These are phyloP conservation scores for Aotus griseimembra DNA, from an alignment of 2,797 vertebrate genomes.

Conservation along the genomic window DNA sequence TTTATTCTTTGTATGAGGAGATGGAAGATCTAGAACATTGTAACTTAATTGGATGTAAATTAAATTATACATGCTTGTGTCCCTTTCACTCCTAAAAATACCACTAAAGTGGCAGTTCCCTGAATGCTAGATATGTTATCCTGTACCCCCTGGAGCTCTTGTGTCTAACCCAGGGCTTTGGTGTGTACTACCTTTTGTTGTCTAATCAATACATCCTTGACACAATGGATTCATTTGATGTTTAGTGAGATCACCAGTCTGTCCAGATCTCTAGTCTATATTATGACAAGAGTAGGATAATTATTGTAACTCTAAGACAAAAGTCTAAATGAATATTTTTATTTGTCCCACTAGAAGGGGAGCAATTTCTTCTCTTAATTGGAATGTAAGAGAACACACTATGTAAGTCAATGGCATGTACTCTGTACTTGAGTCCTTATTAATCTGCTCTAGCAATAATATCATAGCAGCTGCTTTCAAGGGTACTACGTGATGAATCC, in stretches of 20 bases:
- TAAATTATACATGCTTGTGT: not conserved
- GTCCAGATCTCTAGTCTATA: not conserved
- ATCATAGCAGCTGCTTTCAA: not conserved
- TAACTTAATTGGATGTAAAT: not conserved
- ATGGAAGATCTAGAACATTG: not conserved
- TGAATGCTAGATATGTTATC: not conserved
- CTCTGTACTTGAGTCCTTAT: not conserved
- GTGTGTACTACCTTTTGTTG: not conserved
- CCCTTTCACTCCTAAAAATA: not conserved
- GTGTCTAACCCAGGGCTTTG: not conserved
- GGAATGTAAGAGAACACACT: not conserved
- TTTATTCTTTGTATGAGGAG: not conserved
- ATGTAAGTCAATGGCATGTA: not conserved
- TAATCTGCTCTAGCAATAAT: not conserved
- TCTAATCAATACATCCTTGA: not conserved
- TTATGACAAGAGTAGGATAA: not conserved
- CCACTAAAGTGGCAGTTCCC: not conserved
- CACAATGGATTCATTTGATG: not conserved
- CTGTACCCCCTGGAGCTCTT: not conserved
- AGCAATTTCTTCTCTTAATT: not conserved
- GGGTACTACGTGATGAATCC: not conserved
- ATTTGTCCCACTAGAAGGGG: not conserved
- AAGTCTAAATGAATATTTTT: not conserved
- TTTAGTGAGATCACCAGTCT: not conserved
- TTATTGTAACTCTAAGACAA: not conserved